Percentiles rank a stretch among this genome's conserved stretches.
phyloP scores from a whole-genome alignment of 2,888 invertebrate genomes.

The Rhagophthalmus giganteus region DNA sequence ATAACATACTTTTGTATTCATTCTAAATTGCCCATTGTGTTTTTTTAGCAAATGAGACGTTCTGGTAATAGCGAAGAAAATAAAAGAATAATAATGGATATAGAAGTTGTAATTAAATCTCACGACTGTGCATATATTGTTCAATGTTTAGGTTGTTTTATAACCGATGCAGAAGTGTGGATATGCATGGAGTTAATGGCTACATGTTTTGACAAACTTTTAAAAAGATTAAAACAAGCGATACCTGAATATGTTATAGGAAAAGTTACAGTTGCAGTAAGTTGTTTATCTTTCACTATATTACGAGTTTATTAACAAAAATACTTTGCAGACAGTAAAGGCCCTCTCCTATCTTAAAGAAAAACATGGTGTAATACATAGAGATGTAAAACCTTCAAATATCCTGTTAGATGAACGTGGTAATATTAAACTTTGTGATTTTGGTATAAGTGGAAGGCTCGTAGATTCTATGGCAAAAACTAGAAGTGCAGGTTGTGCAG shows the following conservation, averaged over 20 bases:
- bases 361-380: slow-evolving; percentile 94
- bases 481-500: slow-evolving; percentile 96
- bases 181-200: slow-evolving; percentile 99
- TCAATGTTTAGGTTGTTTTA: slow-evolving; percentile 95
- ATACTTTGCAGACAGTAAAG: slow-evolving; percentile 78
- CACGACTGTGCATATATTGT: slow-evolving; percentile 97
- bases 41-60: slow-evolving; percentile 86
- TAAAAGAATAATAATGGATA: slow-evolving; percentile 97
- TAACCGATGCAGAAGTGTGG: slow-evolving; percentile 97
- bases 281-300: too few species aligned
- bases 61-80: slow-evolving; percentile 97
- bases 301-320: too few species aligned
- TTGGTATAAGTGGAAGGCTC: slow-evolving; percentile 96
- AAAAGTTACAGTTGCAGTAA: slow-evolving; percentile 94
- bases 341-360: slow-evolving; percentile 98
- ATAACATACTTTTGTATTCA: slow-evolving; percentile 1
- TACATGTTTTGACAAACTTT: slow-evolving; percentile 95
- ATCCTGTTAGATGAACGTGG: slow-evolving; percentile 94
- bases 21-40: too few species aligned
- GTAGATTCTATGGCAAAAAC: slow-evolving; percentile 99
- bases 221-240: slow-evolving; percentile 82
- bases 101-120: slow-evolving; percentile 96
- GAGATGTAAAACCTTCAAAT: slow-evolving; percentile 98
- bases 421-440: slow-evolving; percentile 97
- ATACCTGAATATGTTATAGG: slow-evolving; percentile 96